Evolutionary conservation across 2,797 vertebrate genomes (phyloP).

Genomic region (Caiman crocodilus): DNA sequence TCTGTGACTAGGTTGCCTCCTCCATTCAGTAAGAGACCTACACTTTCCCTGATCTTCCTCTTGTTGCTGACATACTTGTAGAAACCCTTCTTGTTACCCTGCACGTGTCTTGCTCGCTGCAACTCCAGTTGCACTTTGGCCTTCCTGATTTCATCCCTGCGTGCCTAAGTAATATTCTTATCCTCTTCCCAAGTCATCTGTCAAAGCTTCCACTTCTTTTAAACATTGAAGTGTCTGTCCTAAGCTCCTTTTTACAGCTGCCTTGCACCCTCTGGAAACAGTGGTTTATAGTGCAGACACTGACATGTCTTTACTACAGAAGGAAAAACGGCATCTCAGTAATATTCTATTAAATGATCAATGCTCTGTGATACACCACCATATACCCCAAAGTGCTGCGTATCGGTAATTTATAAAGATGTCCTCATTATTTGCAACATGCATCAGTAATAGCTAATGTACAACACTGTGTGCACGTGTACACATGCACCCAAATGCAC

Average conservation of each 20-base stretch:
- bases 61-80: not conserved
- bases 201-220: too few species aligned
- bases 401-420: not conserved
- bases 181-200: too few species aligned
- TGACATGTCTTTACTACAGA: conserved; percentile 2
- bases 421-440: not conserved
- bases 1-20: too few species aligned
- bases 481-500: too few species aligned
- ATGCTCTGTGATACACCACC: not conserved
- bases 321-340: not conserved
- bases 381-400: not conserved
- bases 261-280: not conserved
- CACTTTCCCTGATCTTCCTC: not conserved
- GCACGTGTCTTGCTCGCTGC: not conserved
- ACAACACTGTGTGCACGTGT: not conserved
- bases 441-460: not conserved
- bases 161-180: too few species aligned
- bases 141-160: conserved; percentile 23
- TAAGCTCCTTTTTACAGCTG: conserved; percentile 7
- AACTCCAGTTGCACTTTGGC: not conserved
- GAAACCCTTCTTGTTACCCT: not conserved
- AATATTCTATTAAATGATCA: not conserved
- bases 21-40: too few species aligned
- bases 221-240: not conserved
- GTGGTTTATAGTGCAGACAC: conserved; percentile 16